A percentile compares a stretch with the other conserved stretches of the same genome.
Evolutionary conservation across 2,113 vertebrate species (phyloP).

Genomic region (Grus americana): DNA sequence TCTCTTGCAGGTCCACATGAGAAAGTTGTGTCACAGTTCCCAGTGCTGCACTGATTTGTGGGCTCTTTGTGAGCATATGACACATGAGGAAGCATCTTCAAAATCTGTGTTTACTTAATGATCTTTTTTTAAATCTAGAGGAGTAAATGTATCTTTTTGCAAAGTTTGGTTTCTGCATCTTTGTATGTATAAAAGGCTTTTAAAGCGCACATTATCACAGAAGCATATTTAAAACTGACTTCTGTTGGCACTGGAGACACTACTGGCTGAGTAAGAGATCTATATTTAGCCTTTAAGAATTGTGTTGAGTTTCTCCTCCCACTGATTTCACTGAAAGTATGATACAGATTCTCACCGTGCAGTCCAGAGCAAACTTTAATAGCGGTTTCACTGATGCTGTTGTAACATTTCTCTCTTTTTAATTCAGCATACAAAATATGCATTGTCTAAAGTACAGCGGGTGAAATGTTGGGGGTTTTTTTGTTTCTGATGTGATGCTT

Average conservation of each 20-base stretch:
- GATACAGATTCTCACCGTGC: not conserved
- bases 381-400: not conserved
- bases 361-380: not conserved
- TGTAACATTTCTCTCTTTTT: not conserved
- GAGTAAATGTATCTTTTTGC: not conserved
- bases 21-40: slow-evolving; percentile 6
- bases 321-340: not conserved
- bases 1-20: not conserved
- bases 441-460: not conserved
- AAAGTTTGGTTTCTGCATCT: not conserved
- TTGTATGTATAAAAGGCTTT: not conserved
- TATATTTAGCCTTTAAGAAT: slow-evolving; percentile 7
- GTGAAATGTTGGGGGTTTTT: not conserved
- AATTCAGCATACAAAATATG: not conserved
- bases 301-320: not conserved
- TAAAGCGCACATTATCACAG: not conserved
- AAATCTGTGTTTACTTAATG: not conserved
- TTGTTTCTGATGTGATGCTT: not conserved
- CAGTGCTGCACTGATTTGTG: not conserved
- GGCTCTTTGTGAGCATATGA: not conserved
- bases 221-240: not conserved
- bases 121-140: not conserved
- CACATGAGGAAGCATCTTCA: not conserved
- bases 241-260: not conserved
- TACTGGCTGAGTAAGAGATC: not conserved